These are phyloP conservation scores for Romanogobio albipinnatus DNA, from an alignment of 2,113 vertebrate genomes.

Conservation along the genomic window DNA sequence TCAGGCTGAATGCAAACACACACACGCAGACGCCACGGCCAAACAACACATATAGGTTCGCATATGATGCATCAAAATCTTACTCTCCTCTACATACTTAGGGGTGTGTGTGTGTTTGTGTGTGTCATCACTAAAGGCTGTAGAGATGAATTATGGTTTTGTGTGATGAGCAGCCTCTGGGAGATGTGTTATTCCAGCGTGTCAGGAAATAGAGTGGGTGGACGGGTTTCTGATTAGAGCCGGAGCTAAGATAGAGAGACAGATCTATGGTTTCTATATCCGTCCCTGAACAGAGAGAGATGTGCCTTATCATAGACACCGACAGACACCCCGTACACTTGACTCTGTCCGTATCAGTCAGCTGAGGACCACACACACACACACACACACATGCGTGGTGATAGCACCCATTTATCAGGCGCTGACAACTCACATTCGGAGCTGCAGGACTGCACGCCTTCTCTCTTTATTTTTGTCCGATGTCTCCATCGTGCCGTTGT, in stretches of 20 bases:
- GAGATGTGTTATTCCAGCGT: slow-evolving; percentile 44
- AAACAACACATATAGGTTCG: background rate
- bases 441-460: slow-evolving; percentile 59
- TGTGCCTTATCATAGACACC: slow-evolving; percentile 65
- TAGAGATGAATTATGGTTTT: slow-evolving; percentile 58
- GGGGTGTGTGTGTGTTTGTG: background rate
- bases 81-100: background rate
- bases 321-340: slow-evolving; percentile 73
- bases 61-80: background rate
- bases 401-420: slow-evolving; percentile 76
- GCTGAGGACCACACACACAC: slow-evolving; percentile 56
- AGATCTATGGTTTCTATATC: slow-evolving; percentile 62
- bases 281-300: slow-evolving; percentile 63
- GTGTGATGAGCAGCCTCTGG: slow-evolving; percentile 50
- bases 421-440: slow-evolving; percentile 68
- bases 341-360: slow-evolving; percentile 71
- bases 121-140: slow-evolving; percentile 37
- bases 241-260: slow-evolving; percentile 41
- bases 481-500: slow-evolving; percentile 39
- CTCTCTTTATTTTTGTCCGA: slow-evolving; percentile 47
- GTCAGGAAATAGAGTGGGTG: slow-evolving; percentile 56
- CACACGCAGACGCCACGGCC: background rate
- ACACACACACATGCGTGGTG: slow-evolving; percentile 49
- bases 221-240: slow-evolving; percentile 60
- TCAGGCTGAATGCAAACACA: background rate